These are phyloP conservation scores for Drosophila buzzatii DNA, from an alignment of 2,888 invertebrate species.

Conservation along the genomic window DNA sequence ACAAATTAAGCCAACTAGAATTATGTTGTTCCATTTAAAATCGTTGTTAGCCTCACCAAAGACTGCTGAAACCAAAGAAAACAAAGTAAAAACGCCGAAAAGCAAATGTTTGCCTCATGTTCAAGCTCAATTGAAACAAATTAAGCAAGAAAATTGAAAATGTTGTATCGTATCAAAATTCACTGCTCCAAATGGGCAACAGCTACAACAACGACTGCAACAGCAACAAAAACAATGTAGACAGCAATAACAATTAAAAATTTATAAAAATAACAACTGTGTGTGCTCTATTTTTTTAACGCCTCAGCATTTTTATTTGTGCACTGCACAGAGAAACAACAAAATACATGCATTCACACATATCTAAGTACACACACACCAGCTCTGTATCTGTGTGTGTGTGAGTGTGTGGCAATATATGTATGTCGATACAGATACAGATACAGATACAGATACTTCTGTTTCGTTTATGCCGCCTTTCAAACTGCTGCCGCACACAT, in stretches of 20 bases:
- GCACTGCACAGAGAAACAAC: conserved; percentile 58
- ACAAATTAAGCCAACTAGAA: conserved; percentile 2
- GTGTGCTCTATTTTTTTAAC: conserved; percentile 78
- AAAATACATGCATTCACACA: conserved; percentile 28
- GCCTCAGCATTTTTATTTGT: conserved; percentile 75
- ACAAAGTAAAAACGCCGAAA: conserved; percentile 12
- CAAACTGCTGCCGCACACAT: conserved; percentile 78
- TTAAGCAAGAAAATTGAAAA: conserved; percentile 66
- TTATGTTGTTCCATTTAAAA: conserved; percentile 15
- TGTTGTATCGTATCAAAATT: conserved; percentile 60
- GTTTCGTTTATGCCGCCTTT: conserved; percentile 55
- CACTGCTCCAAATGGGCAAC: conserved; percentile 56
- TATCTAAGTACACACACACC: conserved; percentile 22
- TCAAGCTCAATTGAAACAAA: conserved; percentile 78
- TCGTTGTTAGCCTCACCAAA: conserved; percentile 9
- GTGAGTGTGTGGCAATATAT: conserved; percentile 32
- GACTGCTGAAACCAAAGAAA: background rate
- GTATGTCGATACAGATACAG: conserved; percentile 10
- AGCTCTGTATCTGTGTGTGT: conserved; percentile 21
- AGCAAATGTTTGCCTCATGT: conserved; percentile 60
- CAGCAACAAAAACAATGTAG: conserved; percentile 46
- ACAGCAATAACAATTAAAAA: conserved; percentile 73
- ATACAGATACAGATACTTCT: conserved; percentile 47
- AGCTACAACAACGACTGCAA: conserved; percentile 18
- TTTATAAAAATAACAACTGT: conserved; percentile 73